Evolutionary conservation across 2,888 invertebrate genomes (phyloP), one percentile per base, ranked within the genome.

Genomic region (Ramazzottius varieornatus): DNA sequence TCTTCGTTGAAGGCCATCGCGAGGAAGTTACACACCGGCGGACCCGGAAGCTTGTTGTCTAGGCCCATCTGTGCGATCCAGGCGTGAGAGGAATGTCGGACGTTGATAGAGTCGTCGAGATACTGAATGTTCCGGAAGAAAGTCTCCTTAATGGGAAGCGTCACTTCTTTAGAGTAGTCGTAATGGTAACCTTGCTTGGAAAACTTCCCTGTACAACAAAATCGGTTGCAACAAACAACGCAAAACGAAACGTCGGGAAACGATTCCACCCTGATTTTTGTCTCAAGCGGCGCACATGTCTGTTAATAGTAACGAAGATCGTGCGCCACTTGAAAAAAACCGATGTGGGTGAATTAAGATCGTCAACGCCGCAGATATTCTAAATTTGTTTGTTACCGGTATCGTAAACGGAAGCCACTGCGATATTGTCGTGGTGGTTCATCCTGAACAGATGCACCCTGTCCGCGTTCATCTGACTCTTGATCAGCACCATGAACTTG

Each of bases 1-100:
- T 54, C 54, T 24, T 54, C 54, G 54, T 16, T 54, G 54, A 54
- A 54, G 20, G 54, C n/a, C 54, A 54, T 54, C 29, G 54, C 54
- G 16, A 54, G 29, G 54, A 54, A 29, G 24, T 29, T 54, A 24
- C n/a, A 8, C 4, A 54, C 24, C 54, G 13, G 20, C 29, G 54
- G 54, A 8, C 54, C 54, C 13, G 54, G 54, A 13, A 54, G 54
- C 4, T n/a, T 4, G 8, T 16, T 24, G n/a, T 54, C 54, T 54
- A 54, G 24, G 4, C 54, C 54, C 4, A 8, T 16, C 24, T 24
- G 16, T 4, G 54, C 54, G 20, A 54, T 13, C 54, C n/a, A 54
- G 4, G 54, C 54, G 24, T 54, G 16, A 29, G n/a, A 4, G 24
- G 54, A 24, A 29, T 29, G 20, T 24, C 24, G 8, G 20, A 54